phyloP scores from a whole-genome alignment of 1,140 invertebrate species.

The Cataglyphis hispanica region DNA sequence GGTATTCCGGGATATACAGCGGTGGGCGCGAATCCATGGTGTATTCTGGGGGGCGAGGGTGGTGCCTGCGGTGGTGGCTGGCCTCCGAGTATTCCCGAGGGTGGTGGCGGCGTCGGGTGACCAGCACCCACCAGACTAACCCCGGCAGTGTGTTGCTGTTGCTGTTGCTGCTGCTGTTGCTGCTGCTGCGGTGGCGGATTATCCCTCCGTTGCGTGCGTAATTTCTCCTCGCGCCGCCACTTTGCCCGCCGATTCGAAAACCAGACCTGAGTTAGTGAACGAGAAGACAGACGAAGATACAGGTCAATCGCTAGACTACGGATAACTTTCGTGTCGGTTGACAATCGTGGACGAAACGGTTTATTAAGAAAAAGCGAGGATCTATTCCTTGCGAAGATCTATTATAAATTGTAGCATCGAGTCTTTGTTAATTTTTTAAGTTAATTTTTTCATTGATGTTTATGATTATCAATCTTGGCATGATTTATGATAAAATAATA shows the following conservation, averaged over 20 bases:
- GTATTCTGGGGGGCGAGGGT: constrained; percentile 84
- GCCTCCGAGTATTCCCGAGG: constrained; percentile 79
- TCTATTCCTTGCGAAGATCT: background rate
- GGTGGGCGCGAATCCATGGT: constrained; percentile 84
- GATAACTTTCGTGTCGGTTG: constrained; percentile 44
- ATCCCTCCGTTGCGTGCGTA: constrained; percentile 93
- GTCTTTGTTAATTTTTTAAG: background rate
- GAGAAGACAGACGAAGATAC: constrained; percentile 83
- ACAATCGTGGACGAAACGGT: constrained; percentile 39
- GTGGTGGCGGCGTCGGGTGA: constrained; percentile 86
- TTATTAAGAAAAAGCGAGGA: background rate
- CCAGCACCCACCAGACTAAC: constrained; percentile 84
- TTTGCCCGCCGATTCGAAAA: constrained; percentile 99
- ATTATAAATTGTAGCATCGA: background rate
- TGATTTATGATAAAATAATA: background rate
- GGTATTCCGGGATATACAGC: constrained; percentile 85
- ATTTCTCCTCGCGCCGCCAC: constrained; percentile 99
- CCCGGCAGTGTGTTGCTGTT: constrained; percentile 82
- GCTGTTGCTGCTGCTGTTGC: constrained; percentile 83
- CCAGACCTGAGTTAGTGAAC: constrained; percentile 94
- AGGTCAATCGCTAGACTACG: constrained; percentile 81
- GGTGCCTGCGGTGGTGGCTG: constrained; percentile 83
- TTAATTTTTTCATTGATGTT: background rate
- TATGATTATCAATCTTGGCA: background rate
- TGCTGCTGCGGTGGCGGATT: constrained; percentile 82